Evolutionary conservation across 1,140 invertebrate genomes (phyloP), one percentile per base, ranked within the genome.

Genomic region (Lasaia peninsularis): DNA sequence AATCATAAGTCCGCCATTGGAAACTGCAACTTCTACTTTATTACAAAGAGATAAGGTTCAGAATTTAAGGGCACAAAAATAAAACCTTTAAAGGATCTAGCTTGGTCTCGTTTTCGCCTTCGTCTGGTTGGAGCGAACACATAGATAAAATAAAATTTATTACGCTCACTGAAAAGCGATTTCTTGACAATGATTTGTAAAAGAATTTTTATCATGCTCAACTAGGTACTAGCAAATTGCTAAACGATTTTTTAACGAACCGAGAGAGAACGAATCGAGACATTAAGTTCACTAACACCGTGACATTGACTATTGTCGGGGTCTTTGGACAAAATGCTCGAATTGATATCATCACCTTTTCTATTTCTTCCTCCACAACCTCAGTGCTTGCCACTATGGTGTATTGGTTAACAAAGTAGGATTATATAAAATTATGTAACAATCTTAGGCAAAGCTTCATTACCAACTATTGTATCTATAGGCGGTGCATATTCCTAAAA

Each of bases 121-220:
- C 69, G 59, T 71, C 74, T 78, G 83, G 75, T 83, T 85, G 80
- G 81, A 73, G 62, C 66, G 67, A 76, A 79, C 71, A 75, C 60
- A 82, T 74, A 87, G 73, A 79, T 76, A 76, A 86, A n/a, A 87
- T 85, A 84, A 73, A 84, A 85, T 85, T 84, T 85, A 68, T 65
- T 63, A 40, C 75, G 40, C 68, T 65, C 65, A 79, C 79, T 62
- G 70, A 62, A 62, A 64, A 72, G 56, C 61, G 59, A 50, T 64
- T 63, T 49, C 37, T 56, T 65, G 65, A 52, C 64, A 67, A 64
- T 52, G 68, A 65, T 71, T 69, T 60, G 52, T 44, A 57, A 62
- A 56, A 54, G 40, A 48, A 5, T 48, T 48, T 48, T 9, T 16
- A 18, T 48, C 18, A 48, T 48, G 8, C 24, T 28, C n/a, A n/a